Evolutionary conservation across 2,113 vertebrate genomes (phyloP).

Genomic region (Greenwoodochromis staneri): DNA sequence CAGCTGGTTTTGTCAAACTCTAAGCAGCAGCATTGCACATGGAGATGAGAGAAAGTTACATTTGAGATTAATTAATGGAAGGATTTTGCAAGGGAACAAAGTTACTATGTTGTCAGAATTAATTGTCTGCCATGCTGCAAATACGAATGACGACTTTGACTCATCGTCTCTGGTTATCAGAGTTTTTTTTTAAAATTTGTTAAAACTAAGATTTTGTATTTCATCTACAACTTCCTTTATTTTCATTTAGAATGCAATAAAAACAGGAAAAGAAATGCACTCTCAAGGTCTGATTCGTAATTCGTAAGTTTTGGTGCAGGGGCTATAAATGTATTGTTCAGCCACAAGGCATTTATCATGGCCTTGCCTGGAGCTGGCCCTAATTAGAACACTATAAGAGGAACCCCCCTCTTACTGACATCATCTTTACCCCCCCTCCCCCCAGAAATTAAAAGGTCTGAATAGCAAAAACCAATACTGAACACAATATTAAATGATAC

Average conservation of each 20-base stretch:
- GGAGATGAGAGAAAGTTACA: not conserved
- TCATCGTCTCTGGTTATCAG: not conserved
- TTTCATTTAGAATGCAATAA: not conserved
- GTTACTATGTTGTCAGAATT: not conserved
- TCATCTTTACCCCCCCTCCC: not conserved
- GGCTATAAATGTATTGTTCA: not conserved
- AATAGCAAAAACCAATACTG: not conserved
- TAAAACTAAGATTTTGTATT: not conserved
- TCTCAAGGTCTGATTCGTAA: not conserved
- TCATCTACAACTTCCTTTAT: not conserved
- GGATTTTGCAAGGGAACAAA: not conserved
- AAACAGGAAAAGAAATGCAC: not conserved
- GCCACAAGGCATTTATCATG: not conserved
- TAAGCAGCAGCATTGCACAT: not conserved
- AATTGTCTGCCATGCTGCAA: not conserved
- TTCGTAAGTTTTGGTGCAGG: not conserved
- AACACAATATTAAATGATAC: not conserved
- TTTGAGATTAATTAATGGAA: not conserved
- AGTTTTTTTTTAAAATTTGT: fast-evolving
- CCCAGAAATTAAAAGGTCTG: not conserved
- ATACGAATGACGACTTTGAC: not conserved
- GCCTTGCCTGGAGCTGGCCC: not conserved
- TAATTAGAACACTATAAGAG: not conserved
- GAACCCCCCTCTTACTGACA: not conserved
- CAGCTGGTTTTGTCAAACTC: not conserved